phyloP scores from a whole-genome alignment of 2,888 invertebrate species.

The Apoderus coryli region DNA sequence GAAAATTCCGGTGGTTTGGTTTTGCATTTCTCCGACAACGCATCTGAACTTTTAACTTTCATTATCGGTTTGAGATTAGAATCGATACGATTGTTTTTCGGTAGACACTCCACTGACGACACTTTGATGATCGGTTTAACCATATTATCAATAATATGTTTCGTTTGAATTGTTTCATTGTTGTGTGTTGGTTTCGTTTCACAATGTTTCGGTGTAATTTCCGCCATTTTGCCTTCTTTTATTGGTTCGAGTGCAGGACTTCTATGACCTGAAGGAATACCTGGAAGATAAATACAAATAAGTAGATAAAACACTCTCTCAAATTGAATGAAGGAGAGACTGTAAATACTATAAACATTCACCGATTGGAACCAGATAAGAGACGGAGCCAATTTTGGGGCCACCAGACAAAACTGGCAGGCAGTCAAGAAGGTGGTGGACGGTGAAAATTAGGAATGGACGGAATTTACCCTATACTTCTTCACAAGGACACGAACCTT shows the following conservation, averaged over 20 bases:
- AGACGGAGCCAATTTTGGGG: too few species aligned
- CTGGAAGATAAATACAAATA: constrained; percentile 10
- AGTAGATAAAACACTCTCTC: too few species aligned
- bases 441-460: too few species aligned
- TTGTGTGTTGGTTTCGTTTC: constrained; percentile 9
- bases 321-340: too few species aligned
- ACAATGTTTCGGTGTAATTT: constrained; percentile 11
- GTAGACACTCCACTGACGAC: constrained; percentile 21
- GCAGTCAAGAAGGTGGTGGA: too few species aligned
- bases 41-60: neutral
- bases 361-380: too few species aligned
- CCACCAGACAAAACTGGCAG: too few species aligned
- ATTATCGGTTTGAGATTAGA: neutral
- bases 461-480: too few species aligned
- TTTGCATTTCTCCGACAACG: neutral
- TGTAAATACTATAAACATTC: too few species aligned
- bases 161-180: constrained; percentile 6
- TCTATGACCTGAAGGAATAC: constrained; percentile 32
- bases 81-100: neutral
- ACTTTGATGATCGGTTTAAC: constrained; percentile 24
- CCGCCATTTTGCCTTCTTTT: constrained; percentile 34
- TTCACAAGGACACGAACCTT: too few species aligned
- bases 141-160: constrained; percentile 20
- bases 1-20: too few species aligned
- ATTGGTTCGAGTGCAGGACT: constrained; percentile 40